These are phyloP conservation scores for Synergus umbraculus DNA, from an alignment of 2,888 invertebrate genomes.

Conservation along the genomic window DNA sequence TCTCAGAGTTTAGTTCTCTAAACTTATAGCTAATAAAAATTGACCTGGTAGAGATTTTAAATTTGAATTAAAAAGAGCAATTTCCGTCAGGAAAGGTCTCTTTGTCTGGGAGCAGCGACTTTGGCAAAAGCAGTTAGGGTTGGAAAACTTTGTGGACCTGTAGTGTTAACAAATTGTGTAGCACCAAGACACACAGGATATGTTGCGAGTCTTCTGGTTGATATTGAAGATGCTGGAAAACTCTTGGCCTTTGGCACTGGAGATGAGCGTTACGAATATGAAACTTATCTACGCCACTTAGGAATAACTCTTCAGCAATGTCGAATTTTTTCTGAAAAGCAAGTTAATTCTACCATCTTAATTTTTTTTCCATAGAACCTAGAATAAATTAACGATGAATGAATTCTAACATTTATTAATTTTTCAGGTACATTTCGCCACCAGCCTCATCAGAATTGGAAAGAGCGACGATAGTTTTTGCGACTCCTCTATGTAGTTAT, in stretches of 20 bases:
- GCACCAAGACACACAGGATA: conserved; percentile 90
- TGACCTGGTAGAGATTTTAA: not conserved
- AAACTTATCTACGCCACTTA: conserved; percentile 83
- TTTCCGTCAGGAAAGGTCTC: conserved; percentile 84
- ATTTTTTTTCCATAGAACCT: not conserved
- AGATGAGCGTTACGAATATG: conserved; percentile 80
- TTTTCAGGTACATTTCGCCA: conserved; percentile 61
- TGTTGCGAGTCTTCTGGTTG: conserved; percentile 83
- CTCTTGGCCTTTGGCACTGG: conserved; percentile 83
- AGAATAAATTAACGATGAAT: too few relatives aligned
- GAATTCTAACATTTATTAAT: not conserved
- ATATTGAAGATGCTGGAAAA: conserved; percentile 81
- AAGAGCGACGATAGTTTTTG: conserved; percentile 83
- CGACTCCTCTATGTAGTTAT: conserved; percentile 90
- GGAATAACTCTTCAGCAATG: conserved; percentile 80
- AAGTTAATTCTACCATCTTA: conserved; percentile 1
- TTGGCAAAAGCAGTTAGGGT: conserved; percentile 84
- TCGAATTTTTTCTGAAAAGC: conserved; percentile 71
- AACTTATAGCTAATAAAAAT: not conserved
- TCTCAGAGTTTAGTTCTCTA: not conserved
- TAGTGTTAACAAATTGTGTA: conserved; percentile 88
- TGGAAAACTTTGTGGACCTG: conserved; percentile 84
- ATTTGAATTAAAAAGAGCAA: not conserved
- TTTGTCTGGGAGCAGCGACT: conserved; percentile 89
- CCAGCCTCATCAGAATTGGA: conserved; percentile 78